Base-by-base conservation (phyloP, 2,888 invertebrate genomes). In the Schizaphis graminum region DNA sequence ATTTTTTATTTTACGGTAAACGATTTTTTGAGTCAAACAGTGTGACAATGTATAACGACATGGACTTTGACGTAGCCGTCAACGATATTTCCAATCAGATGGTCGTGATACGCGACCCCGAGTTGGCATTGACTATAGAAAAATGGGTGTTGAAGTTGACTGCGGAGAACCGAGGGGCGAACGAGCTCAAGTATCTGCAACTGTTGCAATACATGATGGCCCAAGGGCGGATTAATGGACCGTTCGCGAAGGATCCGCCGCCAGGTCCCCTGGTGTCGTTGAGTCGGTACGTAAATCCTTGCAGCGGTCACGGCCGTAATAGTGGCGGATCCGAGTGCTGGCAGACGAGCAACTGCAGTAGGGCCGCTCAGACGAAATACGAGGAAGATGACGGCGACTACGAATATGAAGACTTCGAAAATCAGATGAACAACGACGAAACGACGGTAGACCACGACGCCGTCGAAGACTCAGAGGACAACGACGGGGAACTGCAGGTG, bases 191-290 rank as follows among this genome's bases (percentile, higher is more conserved):
- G 26, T 89, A 93, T 56, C 21, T 93, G 26, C 89, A 89, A 41
- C 89, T 93, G 13, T 35, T 93, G 89, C 88, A 85, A 56, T 53
- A 84, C 89, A 93, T 93, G 93, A 44, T 93, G 47, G 44, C 44
- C 47, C n/a, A 84, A n/a, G 35, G 47, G 44, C 41, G 89, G 7
- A 84, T 93, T 44, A 56, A 56, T 24, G 77, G 53, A 21, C 93
- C 93, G 2, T 93, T 93, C 26, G 26, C 47, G n/a, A 16, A 28
- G 7, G 21, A 16, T 7, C 93, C 93, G 10, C 93, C 93, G 3
- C 35, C n/a, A 1, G 93, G 93, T 44, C 77, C 49, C 2, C 47
- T 93, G 26, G 35, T 35, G n/a, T 89, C 93, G 44, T n/a, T 93
- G 1, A 84, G 84, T 28, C 16, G 47, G 13, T 89, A 93, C 56